A percentile compares a stretch with the other conserved stretches of the same genome.
Conservation (phyloP, 2,888 invertebrate species). For the Hemistola chrysoprasaria region DNA sequence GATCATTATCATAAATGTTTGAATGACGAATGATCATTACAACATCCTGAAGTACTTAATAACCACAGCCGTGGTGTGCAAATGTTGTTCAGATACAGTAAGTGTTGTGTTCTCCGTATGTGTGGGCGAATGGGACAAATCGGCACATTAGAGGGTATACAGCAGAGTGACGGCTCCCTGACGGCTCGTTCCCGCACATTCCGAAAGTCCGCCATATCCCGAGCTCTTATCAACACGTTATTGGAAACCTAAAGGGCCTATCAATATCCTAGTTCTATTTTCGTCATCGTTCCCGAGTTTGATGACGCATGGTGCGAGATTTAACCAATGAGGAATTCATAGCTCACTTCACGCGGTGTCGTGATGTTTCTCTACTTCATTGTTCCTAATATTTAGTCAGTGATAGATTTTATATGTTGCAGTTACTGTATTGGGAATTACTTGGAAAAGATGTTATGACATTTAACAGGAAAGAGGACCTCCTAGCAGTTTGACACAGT, state of each 20-base stretch:
- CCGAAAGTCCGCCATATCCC: slow-evolving; percentile 38
- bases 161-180: slow-evolving; percentile 50
- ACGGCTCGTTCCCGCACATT: slow-evolving; percentile 41
- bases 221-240: slow-evolving; percentile 58
- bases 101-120: slow-evolving; percentile 12
- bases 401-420: too few species aligned
- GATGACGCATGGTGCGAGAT: slow-evolving; percentile 15
- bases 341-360: slow-evolving; percentile 7
- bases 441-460: too few species aligned
- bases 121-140: slow-evolving; percentile 30
- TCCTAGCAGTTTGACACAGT: too few species aligned
- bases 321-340: slow-evolving; percentile 15
- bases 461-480: too few species aligned
- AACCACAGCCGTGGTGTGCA: too few species aligned
- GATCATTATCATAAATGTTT: too few species aligned
- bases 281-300: slow-evolving; percentile 32
- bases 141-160: slow-evolving; percentile 51
- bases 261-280: slow-evolving; percentile 61
- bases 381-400: neutral
- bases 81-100: slow-evolving; percentile 6
- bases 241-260: slow-evolving; percentile 57
- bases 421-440: too few species aligned
- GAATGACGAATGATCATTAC: too few species aligned
- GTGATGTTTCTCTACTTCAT: slow-evolving; percentile 4
- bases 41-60: too few species aligned